These are phyloP conservation scores for Crocodylus rhombifer DNA, from an alignment of 2,797 vertebrate species.

Conservation along the genomic window DNA sequence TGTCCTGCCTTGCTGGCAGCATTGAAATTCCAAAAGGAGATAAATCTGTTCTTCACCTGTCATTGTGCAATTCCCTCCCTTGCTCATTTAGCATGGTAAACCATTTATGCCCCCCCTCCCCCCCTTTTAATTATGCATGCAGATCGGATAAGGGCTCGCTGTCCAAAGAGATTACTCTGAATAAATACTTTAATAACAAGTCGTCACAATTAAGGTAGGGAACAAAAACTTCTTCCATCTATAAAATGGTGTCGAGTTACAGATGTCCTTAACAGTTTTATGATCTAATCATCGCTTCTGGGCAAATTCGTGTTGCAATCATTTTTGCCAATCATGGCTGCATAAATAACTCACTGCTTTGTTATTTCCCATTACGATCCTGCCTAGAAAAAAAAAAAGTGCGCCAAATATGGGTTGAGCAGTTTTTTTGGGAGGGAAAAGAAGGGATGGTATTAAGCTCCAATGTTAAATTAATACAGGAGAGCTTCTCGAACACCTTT, in stretches of 20 bases:
- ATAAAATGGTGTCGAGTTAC: constrained; percentile 77
- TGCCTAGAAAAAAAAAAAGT: constrained; percentile 27
- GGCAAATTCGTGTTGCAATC: constrained; percentile 79
- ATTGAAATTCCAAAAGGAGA: constrained; percentile 73
- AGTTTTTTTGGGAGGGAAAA: constrained; percentile 34
- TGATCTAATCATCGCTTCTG: constrained; percentile 79
- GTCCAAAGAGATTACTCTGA: constrained; percentile 77
- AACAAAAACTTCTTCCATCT: constrained; percentile 77
- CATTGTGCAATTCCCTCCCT: constrained; percentile 70
- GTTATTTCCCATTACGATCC: constrained; percentile 78
- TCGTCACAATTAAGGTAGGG: constrained; percentile 73
- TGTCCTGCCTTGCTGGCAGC: constrained; percentile 66
- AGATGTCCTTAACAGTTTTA: constrained; percentile 80
- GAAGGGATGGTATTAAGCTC: constrained; percentile 50
- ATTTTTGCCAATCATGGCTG: constrained; percentile 77
- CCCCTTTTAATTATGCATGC: constrained; percentile 76
- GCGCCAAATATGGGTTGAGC: not conserved
- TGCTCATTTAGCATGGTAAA: constrained; percentile 69
- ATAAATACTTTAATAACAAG: constrained; percentile 79
- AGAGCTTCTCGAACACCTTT: constrained; percentile 52
- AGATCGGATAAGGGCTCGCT: constrained; percentile 73
- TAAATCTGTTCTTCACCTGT: constrained; percentile 71
- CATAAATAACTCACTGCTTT: constrained; percentile 80
- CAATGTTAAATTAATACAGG: constrained; percentile 56
- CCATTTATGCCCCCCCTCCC: constrained; percentile 60